Base-by-base conservation (phyloP, 2,888 invertebrate species). In the Antheraea yamamai region DNA sequence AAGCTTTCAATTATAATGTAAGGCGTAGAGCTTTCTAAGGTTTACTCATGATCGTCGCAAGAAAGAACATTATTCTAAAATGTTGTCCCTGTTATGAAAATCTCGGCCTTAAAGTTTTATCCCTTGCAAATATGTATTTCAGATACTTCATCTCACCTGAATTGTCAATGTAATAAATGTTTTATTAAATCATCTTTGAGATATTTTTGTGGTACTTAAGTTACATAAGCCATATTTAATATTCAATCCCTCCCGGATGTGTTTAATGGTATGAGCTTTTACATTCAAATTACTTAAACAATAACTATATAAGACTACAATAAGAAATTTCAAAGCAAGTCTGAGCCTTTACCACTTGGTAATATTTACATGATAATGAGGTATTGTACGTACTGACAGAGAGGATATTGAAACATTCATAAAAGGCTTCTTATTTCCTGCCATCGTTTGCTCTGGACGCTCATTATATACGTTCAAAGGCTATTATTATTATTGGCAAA, bases 81-180 rank as follows among this genome's bases (percentile, higher is more conserved):
- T 82, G 81, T 82, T 81, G 80, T 81, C 82, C 30, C 81, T 79
- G 81, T 83, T 83, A 81, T 77, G 75, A 77, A 82, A 80, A 79
- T 78, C 80, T 78, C 79, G 77, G 68, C 77, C 80, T 74, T 77
- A 79, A 47, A 82, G 64, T 82, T 81, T 79, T 80, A 82, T 82
- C 82, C 83, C 78, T 82, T 79, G 79, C 82, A 79, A 82, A 82
- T 47, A 47, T 82, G 79, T 83, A 78, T 78, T 73, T 73, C 26
- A 77, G 78, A 81, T 78, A 80, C 75, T 72, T 79, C 75, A 77
- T 75, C 77, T 78, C 77, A 73, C 75, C 76, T 80, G 76, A 79
- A 79, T 77, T 77, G 75, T 75, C 76, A 77, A 47, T 72, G 55
- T 4, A 66, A 66, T 66, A 66, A 30, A 66, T 66, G 4, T 30